Base-by-base conservation (phyloP, 2,888 invertebrate species). In the Cantharis rustica region DNA sequence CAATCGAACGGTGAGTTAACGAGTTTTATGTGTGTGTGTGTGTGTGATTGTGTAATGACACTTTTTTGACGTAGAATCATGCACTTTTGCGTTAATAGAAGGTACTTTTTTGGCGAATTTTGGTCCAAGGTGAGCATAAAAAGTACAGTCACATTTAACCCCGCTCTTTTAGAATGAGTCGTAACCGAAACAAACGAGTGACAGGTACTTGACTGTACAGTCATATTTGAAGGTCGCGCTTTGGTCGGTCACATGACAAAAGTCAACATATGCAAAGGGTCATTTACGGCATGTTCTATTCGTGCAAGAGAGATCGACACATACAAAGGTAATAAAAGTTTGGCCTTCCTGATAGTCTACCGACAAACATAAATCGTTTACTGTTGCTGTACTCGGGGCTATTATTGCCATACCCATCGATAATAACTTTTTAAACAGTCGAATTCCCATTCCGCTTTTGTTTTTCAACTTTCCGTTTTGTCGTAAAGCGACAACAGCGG, bases 141-240 rank as follows among this genome's bases (percentile, higher is more conserved):
- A 80, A 81, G 84, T 84, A 85, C 86, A 86, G 85, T 85, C 86
- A 80, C 81, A 82, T 80, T 81, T 80, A 71, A 72, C 78, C 73
- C 77, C 79, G 73, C 76, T 73, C 78, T 75, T 77, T 77, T 74
- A 80, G 66, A 82, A 79, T 71, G 75, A 66, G 17, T 66, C 17
- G 64, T n/a, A 20, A 23, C 61, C 23, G 77, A 72, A 75, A 74
- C 77, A 77, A 79, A 77, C 81, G 77, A 84, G 85, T 86, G 87
- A 87, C 87, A 87, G 87, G 87, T 87, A 87, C 84, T 81, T 80
- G 81, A 81, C 84, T 86, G 87, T 87, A 86, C 86, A 86, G 86
- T 83, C 84, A 86, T 86, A 84, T 86, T 87, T 88, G 88, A 89
- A 88, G 88, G 88, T 88, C 90, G 91, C 90, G 87, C 89, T 89